Evolutionary conservation across 2,888 invertebrate genomes (phyloP).

Genomic region (Parnassius smintheus): DNA sequence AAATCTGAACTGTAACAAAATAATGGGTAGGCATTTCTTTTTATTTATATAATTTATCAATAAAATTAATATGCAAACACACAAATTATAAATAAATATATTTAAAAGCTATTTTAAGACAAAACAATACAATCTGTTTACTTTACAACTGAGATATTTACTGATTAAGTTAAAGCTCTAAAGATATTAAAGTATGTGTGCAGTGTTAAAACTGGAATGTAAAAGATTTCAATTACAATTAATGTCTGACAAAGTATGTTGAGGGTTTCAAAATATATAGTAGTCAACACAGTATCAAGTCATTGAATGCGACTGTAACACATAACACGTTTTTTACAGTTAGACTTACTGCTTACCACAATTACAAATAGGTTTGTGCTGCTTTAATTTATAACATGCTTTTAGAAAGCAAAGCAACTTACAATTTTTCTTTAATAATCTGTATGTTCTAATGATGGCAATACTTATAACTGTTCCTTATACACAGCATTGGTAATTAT

Average conservation of each 20-base stretch:
- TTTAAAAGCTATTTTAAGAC: conserved; percentile 16
- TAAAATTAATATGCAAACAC: not conserved
- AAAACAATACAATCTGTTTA: conserved; percentile 5
- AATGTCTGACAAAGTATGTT: too few relatives aligned
- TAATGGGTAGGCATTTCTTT: too few relatives aligned
- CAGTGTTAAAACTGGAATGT: conserved; percentile 12
- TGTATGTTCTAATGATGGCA: conserved; percentile 21
- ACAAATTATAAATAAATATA: conserved; percentile 17
- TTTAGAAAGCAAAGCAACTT: conserved; percentile 30
- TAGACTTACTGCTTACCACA: conserved; percentile 2
- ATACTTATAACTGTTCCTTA: not conserved
- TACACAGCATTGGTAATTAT: too few relatives aligned
- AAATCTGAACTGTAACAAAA: too few relatives aligned
- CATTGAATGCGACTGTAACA: conserved; percentile 1
- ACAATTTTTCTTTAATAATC: not conserved
- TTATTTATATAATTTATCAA: not conserved
- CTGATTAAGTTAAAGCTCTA: not conserved
- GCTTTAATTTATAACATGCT: conserved; percentile 23
- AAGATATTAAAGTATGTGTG: conserved; percentile 1
- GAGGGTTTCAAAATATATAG: too few relatives aligned
- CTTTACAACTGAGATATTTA: conserved; percentile 6
- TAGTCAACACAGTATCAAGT: not conserved
- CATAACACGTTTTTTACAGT: not conserved
- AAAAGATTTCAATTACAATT: not conserved
- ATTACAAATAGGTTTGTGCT: conserved; percentile 10